Base-by-base conservation (phyloP, 1,140 invertebrate species). In the Gyrodactylus bullatarudis region DNA sequence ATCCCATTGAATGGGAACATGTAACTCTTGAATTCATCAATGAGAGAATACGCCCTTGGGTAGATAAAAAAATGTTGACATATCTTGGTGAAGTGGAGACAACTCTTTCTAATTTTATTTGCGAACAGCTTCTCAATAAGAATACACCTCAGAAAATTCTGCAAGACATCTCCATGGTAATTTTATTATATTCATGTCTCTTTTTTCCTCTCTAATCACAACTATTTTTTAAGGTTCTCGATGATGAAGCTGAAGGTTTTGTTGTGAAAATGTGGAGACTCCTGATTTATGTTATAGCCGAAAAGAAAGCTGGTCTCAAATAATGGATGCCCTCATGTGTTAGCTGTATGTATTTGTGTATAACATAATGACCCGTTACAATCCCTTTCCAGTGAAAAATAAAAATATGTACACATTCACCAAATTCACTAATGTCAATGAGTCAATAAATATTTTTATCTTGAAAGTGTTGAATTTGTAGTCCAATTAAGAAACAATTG, bases 251-350 rank as follows among this genome's bases (percentile, higher is more conserved):
- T 2, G 93, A 98, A 84, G 90, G 96, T 72, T 98, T 98, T 85
- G 91, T 97, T 77, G 91, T 97, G 54, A 98, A 98, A 86, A 93
- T 98, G 89, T 98, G 93, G 94, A 85, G 94, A 78, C 85, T 98
- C 79, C 84, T 98, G 74, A 95, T 98, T 77, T 98, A 97, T 82
- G 93, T 97, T 85, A 90, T 94, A 76, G 92, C 97, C 85, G 91
- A 92, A 68, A 97, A 97, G 81, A 94, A 94, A 75, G 75, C 78
- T 1, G 80, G 80, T 75, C 76, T 81, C 23, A 79, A 80, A 0
- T 80, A 80, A 26, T 72, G 21, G n/a, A 70, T n/a, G n/a, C n/a
- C n/a, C n/a, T n/a, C n/a, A n/a, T n/a, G n/a, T n/a, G n/a, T n/a
- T n/a, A n/a, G n/a, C n/a, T n/a, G n/a, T n/a, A n/a, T n/a, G n/a